phyloP scores from a whole-genome alignment of 1,140 invertebrate species.

The Chionoecetes opilio region DNA sequence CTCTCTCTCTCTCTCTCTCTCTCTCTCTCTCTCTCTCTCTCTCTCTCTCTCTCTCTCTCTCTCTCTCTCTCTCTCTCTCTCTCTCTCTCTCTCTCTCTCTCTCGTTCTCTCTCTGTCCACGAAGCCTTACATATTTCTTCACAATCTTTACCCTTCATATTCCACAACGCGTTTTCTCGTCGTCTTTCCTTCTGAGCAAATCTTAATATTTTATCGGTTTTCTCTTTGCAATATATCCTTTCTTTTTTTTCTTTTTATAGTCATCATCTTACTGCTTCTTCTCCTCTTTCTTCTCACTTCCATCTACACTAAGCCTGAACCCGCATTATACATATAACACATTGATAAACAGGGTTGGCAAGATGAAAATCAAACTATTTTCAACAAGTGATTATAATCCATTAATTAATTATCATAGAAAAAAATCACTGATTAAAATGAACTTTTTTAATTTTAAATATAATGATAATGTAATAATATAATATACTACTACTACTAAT shows the following conservation, averaged over 20 bases:
- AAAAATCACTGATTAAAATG: no score
- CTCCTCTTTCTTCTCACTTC: not conserved
- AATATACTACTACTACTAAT: no score
- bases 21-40: not conserved
- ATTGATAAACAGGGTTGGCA: no score
- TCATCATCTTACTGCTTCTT: not conserved
- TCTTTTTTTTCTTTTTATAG: not conserved
- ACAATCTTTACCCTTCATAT: not conserved
- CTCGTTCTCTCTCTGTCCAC: not conserved
- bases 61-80: slow-evolving; percentile 16
- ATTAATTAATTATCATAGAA: no score
- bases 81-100: not conserved
- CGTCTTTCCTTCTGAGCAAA: not conserved
- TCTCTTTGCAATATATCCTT: not conserved
- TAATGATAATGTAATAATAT: no score
- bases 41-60: slow-evolving; percentile 25
- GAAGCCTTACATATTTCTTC: not conserved
- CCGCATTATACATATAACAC: no score
- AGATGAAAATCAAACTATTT: no score
- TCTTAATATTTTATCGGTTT: not conserved
- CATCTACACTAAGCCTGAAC: no score
- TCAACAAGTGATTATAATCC: no score
- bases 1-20: no score
- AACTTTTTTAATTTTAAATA: no score
- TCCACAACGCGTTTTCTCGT: no score